Conservation (phyloP, 2,113 vertebrate genomes). For the Atherinomorus stipes region DNA sequence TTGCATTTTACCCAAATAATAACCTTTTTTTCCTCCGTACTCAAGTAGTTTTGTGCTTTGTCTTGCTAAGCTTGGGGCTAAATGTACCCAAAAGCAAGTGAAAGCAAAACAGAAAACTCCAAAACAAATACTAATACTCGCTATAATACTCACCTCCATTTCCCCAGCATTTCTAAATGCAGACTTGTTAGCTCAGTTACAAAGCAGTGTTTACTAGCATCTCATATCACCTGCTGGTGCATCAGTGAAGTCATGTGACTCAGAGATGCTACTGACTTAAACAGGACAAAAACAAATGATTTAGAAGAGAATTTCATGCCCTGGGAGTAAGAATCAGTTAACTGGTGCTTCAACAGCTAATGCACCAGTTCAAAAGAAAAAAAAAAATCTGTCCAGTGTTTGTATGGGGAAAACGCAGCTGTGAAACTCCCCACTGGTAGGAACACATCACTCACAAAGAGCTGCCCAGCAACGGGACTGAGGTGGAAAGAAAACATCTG, state of each 20-base stretch:
- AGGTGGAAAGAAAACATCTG: constrained; percentile 1
- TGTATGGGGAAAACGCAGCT: neutral
- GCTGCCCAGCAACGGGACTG: neutral
- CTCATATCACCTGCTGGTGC: neutral
- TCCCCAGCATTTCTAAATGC: neutral
- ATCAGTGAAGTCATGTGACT: neutral
- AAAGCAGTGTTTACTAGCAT: neutral
- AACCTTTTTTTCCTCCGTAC: too few relatives aligned
- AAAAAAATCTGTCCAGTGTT: constrained; percentile 3
- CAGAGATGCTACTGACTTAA: neutral
- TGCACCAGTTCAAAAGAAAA: constrained; percentile 26
- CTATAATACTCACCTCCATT: neutral
- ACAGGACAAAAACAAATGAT: neutral
- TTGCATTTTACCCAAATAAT: too few relatives aligned
- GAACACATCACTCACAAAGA: constrained; percentile 9
- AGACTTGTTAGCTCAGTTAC: neutral
- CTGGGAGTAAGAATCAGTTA: neutral
- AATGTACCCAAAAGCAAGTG: too few relatives aligned
- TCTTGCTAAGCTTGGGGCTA: too few relatives aligned
- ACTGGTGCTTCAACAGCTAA: neutral
- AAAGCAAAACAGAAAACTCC: too few relatives aligned
- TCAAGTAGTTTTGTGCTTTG: too few relatives aligned
- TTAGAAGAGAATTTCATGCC: neutral
- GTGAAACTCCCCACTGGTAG: neutral
- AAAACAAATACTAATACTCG: too few relatives aligned